Base-by-base conservation (phyloP, 2,797 vertebrate species). In the Onychomys leucogaster region DNA sequence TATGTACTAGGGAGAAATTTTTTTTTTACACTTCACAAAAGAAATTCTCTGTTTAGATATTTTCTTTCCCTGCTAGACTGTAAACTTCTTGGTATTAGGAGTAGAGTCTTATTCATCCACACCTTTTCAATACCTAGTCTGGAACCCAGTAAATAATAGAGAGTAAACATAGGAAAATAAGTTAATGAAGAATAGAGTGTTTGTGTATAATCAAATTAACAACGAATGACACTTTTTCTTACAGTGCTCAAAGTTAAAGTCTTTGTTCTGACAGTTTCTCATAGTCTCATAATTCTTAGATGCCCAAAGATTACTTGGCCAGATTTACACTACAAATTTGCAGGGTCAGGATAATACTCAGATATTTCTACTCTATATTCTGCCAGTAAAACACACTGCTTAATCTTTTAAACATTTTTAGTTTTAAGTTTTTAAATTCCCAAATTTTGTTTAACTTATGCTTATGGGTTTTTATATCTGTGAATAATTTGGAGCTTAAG, bases 401-500 rank as follows among this genome's bases (percentile, higher is more conserved):
- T 71, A 71, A 9, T 86, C 63, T 52, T 25, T 67, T n/a, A 10
- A 14, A 69, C 63, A 69, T 52, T 46, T 59, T 65, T 84, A 46
- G 25, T 65, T 84, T 84, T 63, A 59, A 41, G 37, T 61, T 83
- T 61, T 83, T 43, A 83, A 61, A 82, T 61, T 41, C 10, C 41
- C 23, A 82, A 59, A 41, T 61, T 12, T 76, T 77, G 81, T 92
- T 92, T 81, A 85, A 90, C 23, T 57, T 84, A 91, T 32, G 84
- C 59, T 92, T 43, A 37, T 5, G 27, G 61, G 87, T 91, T 93
- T 92, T 61, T 84, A 78, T 63, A 83, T 52, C 90, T 95, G 23
- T 94, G 75, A 88, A 84, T 92, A 90, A 94, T 75, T 90, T 95
- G 61, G 59, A 94, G 34, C 83, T 92, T 73, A 81, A 69, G 67